Evolutionary conservation across 1,140 invertebrate species (phyloP).

Genomic region (Drosophila sucinea): DNA sequence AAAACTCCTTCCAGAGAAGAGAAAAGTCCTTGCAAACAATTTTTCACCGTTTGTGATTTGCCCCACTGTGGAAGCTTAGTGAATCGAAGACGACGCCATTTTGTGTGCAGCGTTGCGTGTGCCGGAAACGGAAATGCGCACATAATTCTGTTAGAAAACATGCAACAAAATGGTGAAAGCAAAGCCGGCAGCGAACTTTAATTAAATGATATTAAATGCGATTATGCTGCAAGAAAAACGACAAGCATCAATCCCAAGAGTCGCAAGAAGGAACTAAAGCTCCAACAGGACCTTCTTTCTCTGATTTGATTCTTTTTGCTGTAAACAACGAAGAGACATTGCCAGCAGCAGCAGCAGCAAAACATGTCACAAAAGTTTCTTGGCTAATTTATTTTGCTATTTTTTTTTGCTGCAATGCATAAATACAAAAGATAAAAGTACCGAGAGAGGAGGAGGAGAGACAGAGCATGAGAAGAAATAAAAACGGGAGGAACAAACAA

Average conservation of each 20-base stretch:
- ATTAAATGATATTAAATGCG: slow-evolving; percentile 71
- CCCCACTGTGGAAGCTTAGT: slow-evolving; percentile 31
- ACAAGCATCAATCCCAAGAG: background rate
- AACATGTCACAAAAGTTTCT: slow-evolving; percentile 63
- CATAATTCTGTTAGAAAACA: slow-evolving; percentile 66
- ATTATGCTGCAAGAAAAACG: slow-evolving; percentile 37
- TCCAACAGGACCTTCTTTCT: slow-evolving; percentile 5
- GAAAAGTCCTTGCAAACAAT: too few relatives aligned
- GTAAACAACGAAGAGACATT: slow-evolving; percentile 30
- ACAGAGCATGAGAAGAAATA: slow-evolving; percentile 8
- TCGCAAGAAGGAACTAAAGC: background rate
- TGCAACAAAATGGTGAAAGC: slow-evolving; percentile 47
- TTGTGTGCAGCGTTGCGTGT: slow-evolving; percentile 58
- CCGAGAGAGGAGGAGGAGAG: slow-evolving; percentile 3
- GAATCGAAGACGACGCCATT: slow-evolving; percentile 43
- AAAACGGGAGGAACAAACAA: slow-evolving; percentile 31
- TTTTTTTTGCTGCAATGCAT: slow-evolving; percentile 39
- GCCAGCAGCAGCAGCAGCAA: slow-evolving; percentile 40
- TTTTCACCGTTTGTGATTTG: background rate
- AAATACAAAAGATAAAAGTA: slow-evolving; percentile 28
- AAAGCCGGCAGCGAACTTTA: slow-evolving; percentile 51
- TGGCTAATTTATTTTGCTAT: slow-evolving; percentile 71
- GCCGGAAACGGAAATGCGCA: slow-evolving; percentile 72
- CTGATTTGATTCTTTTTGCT: background rate
- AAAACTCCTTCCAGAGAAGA: background rate